Evolutionary conservation across 2,888 invertebrate genomes (phyloP).

Genomic region (Stenurella melanura): DNA sequence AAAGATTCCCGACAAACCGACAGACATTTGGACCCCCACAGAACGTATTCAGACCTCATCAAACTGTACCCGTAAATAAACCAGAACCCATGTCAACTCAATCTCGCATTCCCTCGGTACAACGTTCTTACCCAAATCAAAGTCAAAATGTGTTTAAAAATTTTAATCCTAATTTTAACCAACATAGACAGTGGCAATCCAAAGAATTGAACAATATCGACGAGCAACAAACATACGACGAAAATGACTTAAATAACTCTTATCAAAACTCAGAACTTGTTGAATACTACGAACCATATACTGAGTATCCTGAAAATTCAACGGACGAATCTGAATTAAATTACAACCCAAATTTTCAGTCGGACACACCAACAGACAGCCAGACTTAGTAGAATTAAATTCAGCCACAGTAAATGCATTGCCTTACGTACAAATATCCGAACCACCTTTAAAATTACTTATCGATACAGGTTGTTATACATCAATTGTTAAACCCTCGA

Average conservation of each 20-base stretch:
- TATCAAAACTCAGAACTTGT: no score
- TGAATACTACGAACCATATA: background rate
- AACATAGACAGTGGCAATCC: background rate
- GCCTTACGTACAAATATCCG: conserved; percentile 41
- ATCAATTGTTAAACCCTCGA: conserved; percentile 42
- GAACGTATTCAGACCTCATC: no score
- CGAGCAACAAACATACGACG: background rate
- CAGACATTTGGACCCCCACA: conserved; percentile 6
- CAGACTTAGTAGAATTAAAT: background rate
- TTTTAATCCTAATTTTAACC: background rate
- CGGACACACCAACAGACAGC: background rate
- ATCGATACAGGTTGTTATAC: conserved; percentile 45
- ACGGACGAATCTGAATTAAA: background rate
- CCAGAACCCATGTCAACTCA: background rate
- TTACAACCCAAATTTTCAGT: background rate
- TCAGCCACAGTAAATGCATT: conserved; percentile 29
- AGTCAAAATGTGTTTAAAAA: no score
- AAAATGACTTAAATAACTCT: background rate
- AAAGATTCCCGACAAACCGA: conserved; percentile 14
- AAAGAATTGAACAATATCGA: background rate
- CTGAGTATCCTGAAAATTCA: background rate
- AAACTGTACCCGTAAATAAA: no score
- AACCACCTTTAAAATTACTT: conserved; percentile 45
- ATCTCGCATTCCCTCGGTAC: background rate
- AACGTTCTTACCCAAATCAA: no score